phyloP scores from a whole-genome alignment of 2,797 vertebrate genomes.

The Luscinia luscinia region DNA sequence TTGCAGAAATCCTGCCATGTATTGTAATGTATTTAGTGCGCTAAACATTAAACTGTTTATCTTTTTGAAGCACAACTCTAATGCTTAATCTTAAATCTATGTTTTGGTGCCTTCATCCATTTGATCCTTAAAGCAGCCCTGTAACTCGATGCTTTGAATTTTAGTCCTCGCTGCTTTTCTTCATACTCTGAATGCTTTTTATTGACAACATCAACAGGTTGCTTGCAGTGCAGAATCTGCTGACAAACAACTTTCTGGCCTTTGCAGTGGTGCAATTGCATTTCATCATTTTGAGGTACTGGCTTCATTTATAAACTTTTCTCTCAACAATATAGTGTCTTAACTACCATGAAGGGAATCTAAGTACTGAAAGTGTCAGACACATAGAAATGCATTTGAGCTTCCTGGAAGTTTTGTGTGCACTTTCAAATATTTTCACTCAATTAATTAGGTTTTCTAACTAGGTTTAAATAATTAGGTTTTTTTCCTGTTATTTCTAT shows the following conservation, averaged over 20 bases:
- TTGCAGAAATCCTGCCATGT: neutral
- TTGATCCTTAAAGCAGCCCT: neutral
- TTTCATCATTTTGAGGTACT: slow-evolving; percentile 79
- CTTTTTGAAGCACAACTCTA: neutral
- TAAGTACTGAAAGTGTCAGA: slow-evolving; percentile 49
- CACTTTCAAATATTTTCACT: slow-evolving; percentile 29
- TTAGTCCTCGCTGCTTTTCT: neutral
- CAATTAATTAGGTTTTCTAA: neutral
- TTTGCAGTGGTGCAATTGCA: slow-evolving; percentile 76
- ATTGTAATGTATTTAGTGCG: neutral
- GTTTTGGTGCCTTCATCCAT: neutral
- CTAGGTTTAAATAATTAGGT: neutral
- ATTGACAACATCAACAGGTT: slow-evolving; percentile 80
- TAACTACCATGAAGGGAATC: neutral
- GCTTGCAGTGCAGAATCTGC: slow-evolving; percentile 80
- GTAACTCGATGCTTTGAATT: neutral
- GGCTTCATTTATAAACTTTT: slow-evolving; percentile 56
- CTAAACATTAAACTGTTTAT: neutral
- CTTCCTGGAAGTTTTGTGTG: slow-evolving; percentile 44
- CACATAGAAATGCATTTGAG: slow-evolving; percentile 22
- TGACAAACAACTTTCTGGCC: slow-evolving; percentile 72
- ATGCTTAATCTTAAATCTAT: neutral
- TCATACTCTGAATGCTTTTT: neutral
- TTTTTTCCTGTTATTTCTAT: neutral
- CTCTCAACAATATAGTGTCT: slow-evolving; percentile 35